A percentile compares a stretch with the other conserved stretches of the same genome.
phyloP scores from a whole-genome alignment of 2,113 vertebrate species.

The Mystacornis crossleyi region DNA sequence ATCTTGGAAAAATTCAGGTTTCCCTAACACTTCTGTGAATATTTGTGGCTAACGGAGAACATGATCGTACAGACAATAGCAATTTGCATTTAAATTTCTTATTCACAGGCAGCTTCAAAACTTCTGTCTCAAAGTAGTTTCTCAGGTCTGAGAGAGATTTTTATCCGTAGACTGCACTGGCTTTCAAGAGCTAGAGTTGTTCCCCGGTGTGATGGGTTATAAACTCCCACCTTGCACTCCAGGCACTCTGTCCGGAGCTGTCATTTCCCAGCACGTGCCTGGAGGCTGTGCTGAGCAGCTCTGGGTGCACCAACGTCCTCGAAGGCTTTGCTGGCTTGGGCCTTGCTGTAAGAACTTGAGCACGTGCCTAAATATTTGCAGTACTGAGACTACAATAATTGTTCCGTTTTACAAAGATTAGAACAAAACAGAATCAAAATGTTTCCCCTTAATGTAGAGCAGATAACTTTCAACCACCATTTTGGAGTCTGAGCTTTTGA shows the following conservation, averaged over 20 bases:
- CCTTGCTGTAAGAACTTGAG: neutral
- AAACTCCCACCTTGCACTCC: neutral
- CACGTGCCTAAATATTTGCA: neutral
- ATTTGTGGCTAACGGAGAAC: neutral
- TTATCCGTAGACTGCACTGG: neutral
- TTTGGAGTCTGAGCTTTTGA: neutral
- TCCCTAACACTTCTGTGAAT: neutral
- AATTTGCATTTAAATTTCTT: neutral
- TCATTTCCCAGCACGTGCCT: neutral
- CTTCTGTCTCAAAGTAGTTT: neutral
- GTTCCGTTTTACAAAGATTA: neutral
- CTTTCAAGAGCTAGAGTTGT: neutral
- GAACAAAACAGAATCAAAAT: neutral
- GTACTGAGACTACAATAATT: neutral
- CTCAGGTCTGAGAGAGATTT: neutral
- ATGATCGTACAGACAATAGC: neutral
- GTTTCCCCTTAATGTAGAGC: neutral
- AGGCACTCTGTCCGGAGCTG: neutral
- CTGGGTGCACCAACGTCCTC: neutral
- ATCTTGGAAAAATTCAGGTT: neutral
- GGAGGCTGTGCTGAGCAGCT: neutral
- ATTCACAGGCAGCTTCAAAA: neutral
- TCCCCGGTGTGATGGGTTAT: neutral
- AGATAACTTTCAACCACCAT: neutral
- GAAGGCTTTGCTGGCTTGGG: neutral